These are phyloP conservation scores for Pseudomyrmex pallidus DNA, from an alignment of 1,140 invertebrate genomes.

Conservation along the genomic window DNA sequence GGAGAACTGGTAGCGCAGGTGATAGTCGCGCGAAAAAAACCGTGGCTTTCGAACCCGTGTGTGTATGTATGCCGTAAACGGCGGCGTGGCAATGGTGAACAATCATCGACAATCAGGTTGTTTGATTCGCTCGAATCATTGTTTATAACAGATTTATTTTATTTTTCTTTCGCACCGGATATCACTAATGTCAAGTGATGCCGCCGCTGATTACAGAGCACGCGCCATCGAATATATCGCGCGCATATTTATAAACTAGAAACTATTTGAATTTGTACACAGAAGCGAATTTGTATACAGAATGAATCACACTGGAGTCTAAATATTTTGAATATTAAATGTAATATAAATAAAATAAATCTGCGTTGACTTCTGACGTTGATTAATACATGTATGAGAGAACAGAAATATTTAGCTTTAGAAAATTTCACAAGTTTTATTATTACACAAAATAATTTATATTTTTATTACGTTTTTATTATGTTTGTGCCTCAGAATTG, in stretches of 20 bases:
- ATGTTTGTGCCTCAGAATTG: too few relatives aligned
- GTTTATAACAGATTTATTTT: conserved; percentile 1
- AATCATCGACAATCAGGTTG: conserved; percentile 46
- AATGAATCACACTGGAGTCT: too few relatives aligned
- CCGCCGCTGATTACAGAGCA: conserved; percentile 8
- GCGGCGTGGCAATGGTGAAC: conserved; percentile 37
- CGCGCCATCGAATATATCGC: not conserved
- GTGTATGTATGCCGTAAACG: not conserved
- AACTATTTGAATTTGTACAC: not conserved
- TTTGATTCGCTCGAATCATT: conserved; percentile 9
- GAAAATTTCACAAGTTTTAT: too few relatives aligned
- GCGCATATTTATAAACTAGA: not conserved
- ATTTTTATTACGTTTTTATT: too few relatives aligned
- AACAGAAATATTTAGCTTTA: too few relatives aligned
- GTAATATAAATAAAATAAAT: too few relatives aligned
- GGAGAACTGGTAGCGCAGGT: conserved; percentile 69
- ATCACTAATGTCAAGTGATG: conserved; percentile 27
- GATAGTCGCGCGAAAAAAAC: conserved; percentile 33
- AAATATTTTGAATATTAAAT: too few relatives aligned
- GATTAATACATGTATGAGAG: too few relatives aligned
- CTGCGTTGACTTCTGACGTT: too few relatives aligned
- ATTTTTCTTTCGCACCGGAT: conserved; percentile 55
- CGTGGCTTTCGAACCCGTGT: conserved; percentile 55
- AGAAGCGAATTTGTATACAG: too few relatives aligned
- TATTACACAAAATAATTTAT: too few relatives aligned